phyloP scores from a whole-genome alignment of 2,888 invertebrate genomes.

The Drosophila formosana region DNA sequence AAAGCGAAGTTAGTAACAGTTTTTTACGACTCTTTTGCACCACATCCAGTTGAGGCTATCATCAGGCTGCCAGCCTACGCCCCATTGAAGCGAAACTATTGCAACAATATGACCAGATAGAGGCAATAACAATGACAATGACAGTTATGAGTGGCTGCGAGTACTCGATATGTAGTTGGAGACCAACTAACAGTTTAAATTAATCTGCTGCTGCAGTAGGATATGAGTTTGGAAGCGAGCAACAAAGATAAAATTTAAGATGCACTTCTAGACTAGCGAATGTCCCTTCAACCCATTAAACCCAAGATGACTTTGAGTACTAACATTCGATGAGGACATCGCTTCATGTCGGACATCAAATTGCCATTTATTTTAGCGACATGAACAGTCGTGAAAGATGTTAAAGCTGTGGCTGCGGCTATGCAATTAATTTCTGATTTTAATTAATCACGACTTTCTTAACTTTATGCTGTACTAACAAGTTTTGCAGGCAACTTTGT shows the following conservation, averaged over 20 bases:
- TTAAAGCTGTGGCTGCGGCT: no score
- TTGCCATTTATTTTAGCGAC: slow-evolving; percentile 55
- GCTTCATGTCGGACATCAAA: slow-evolving; percentile 46
- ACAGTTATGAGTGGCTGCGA: slow-evolving; percentile 65
- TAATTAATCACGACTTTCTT: no score
- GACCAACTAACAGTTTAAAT: slow-evolving; percentile 38
- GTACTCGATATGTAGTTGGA: slow-evolving; percentile 2
- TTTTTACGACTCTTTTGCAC: slow-evolving; percentile 17
- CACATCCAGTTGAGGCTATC: slow-evolving; percentile 40
- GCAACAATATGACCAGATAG: slow-evolving; percentile 60
- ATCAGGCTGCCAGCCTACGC: slow-evolving; percentile 49
- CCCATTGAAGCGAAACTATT: slow-evolving; percentile 62
- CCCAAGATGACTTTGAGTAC: slow-evolving; percentile 42
- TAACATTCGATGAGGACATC: slow-evolving; percentile 34
- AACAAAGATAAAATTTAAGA: slow-evolving; percentile 21
- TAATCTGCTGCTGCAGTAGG: slow-evolving; percentile 26
- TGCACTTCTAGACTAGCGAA: slow-evolving; percentile 21
- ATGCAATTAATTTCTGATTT: not conserved
- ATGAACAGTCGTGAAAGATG: not conserved
- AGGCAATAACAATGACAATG: slow-evolving; percentile 64
- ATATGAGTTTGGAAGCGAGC: slow-evolving; percentile 5
- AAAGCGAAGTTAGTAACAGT: slow-evolving; percentile 11
- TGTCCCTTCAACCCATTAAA: slow-evolving; percentile 48
- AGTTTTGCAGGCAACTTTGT: no score
- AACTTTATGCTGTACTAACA: no score